Conservation (phyloP, 1,140 invertebrate genomes). For the Apis dorsata region DNA sequence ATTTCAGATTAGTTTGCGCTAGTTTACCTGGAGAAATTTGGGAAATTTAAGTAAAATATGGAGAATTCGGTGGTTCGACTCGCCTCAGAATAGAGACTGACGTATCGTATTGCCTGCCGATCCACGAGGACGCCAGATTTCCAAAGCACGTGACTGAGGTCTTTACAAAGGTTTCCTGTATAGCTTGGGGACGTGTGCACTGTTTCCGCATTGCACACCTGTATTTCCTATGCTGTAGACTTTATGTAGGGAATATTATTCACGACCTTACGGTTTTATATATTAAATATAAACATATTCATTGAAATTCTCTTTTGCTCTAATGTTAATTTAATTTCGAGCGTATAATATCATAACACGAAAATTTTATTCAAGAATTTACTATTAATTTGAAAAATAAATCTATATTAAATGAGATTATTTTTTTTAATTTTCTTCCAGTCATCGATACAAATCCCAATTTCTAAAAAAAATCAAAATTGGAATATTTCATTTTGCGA, state of each 20-base stretch:
- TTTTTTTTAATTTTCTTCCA: background rate
- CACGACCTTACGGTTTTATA: background rate
- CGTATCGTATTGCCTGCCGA: background rate
- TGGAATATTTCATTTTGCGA: background rate
- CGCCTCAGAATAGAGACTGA: constrained; percentile 1
- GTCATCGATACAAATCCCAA: background rate
- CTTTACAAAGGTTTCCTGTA: constrained; percentile 2
- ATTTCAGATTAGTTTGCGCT: background rate
- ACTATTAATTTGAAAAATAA: no score
- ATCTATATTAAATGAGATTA: no score
- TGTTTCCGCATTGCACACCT: constrained; percentile 16
- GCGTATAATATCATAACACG: no score
- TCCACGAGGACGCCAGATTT: constrained; percentile 5
- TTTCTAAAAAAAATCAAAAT: background rate
- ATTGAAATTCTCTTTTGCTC: background rate
- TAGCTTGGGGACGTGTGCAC: background rate
- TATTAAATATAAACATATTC: background rate
- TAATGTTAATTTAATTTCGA: background rate
- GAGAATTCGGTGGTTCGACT: background rate
- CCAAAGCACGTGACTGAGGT: constrained; percentile 17
- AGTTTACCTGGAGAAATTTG: background rate
- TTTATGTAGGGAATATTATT: background rate
- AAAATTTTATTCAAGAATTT: no score
- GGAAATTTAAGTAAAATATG: background rate
- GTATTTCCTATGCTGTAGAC: constrained; percentile 3